These are phyloP conservation scores for Monochamus alternatus DNA, from an alignment of 2,888 invertebrate genomes.

Conservation along the genomic window DNA sequence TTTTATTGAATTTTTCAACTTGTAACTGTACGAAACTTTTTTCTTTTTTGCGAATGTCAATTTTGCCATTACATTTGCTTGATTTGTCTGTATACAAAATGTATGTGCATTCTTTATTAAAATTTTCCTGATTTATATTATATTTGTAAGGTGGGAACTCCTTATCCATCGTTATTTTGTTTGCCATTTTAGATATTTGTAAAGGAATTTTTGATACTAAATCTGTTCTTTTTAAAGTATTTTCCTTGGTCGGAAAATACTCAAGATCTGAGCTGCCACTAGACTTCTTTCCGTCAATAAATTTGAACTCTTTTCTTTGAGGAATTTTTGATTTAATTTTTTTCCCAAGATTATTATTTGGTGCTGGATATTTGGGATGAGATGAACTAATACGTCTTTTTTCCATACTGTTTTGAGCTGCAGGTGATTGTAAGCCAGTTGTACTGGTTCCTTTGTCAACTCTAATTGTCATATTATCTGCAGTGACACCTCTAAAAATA, in stretches of 20 bases:
- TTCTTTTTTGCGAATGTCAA: conserved; percentile 26
- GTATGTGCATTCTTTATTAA: conserved; percentile 33
- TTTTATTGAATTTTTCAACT: conserved; percentile 46
- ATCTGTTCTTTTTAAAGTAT: conserved; percentile 19
- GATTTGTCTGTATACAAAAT: conserved; percentile 19
- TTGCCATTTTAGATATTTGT: not conserved
- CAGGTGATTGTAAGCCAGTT: conserved; percentile 43
- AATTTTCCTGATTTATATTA: not conserved
- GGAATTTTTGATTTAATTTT: conserved; percentile 35
- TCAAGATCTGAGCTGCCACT: conserved; percentile 34
- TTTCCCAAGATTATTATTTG: not conserved
- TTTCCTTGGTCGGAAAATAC: conserved; percentile 38
- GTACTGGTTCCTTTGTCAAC: conserved; percentile 48
- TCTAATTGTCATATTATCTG: conserved; percentile 11
- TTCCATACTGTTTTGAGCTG: not conserved
- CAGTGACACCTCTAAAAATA: not conserved
- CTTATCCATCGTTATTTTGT: conserved; percentile 10
- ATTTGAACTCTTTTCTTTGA: conserved; percentile 29
- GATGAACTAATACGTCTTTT: not conserved
- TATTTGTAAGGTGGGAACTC: conserved; percentile 2
- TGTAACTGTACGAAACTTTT: conserved; percentile 47
- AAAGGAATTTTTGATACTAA: conserved; percentile 19
- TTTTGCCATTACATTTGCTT: not conserved
- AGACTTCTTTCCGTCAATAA: conserved; percentile 16
- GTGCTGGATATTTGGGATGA: conserved; percentile 8